Evolutionary conservation across 2,888 invertebrate species (phyloP).

Genomic region (Ormyrus pomaceus): DNA sequence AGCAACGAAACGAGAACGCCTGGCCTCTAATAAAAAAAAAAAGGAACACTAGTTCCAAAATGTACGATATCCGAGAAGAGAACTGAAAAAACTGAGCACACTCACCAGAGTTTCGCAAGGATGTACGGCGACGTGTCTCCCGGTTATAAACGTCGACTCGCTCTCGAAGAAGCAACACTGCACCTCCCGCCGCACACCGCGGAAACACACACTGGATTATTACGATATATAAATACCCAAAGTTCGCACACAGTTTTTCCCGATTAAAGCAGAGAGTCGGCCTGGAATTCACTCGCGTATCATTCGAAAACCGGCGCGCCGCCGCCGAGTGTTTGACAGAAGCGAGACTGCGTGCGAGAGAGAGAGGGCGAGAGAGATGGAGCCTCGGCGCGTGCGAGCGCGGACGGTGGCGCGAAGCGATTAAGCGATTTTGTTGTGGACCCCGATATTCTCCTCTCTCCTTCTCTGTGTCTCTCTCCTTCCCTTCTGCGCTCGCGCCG

Average conservation of each 20-base stretch:
- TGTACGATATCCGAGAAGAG: not conserved
- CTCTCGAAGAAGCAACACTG: conserved; percentile 3
- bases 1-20: not conserved
- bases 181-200: not conserved
- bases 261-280: too few relatives aligned
- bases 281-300: conserved; percentile 5
- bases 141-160: not conserved
- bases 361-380: too few relatives aligned
- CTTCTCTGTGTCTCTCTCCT: conserved; percentile 63
- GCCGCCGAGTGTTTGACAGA: not conserved
- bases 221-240: too few relatives aligned
- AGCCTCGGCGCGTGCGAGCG: conserved; percentile 57
- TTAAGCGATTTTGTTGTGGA: conserved; percentile 76
- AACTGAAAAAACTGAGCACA: not conserved
- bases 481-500: conserved; percentile 62
- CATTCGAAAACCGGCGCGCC: not conserved
- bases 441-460: conserved; percentile 72
- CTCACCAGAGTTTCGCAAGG: conserved; percentile 57
- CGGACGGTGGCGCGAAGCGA: conserved; percentile 75
- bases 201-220: not conserved
- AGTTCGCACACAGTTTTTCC: too few relatives aligned
- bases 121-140: conserved; percentile 57
- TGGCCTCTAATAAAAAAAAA: not conserved
- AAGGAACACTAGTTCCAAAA: not conserved
- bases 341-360: not conserved